Base-by-base conservation (phyloP, 30 jellyfish, hydroid and myxozoan genomes). In the Turritopsis rubra region DNA sequence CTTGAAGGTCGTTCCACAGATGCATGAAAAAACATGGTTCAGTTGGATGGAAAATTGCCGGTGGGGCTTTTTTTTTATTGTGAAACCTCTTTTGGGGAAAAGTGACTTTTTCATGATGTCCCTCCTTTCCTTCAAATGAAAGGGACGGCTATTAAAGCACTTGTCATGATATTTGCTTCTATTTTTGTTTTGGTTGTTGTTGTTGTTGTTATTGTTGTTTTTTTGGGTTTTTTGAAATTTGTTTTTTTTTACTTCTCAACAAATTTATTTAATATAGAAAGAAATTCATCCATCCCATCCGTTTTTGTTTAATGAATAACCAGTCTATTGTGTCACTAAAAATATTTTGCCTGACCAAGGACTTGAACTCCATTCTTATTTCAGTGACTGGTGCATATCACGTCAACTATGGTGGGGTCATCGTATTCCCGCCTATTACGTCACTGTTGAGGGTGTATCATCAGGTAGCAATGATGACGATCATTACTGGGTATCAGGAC, bases 341-440 rank as follows among this genome's bases (percentile, higher is more conserved):
- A n/a, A n/a, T n/a, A n/a, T n/a, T n/a, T n/a, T n/a, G n/a, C n/a
- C n/a, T n/a, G n/a, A n/a, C n/a, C n/a, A n/a, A n/a, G n/a, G 9
- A 41, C 60, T 41, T 41, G 60, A 41, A 41, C 5, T 5, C 60
- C 60, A 41, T 22, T 80, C 13, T 16, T 17, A 22, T 54, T 27
- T 0, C 83, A 91, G 97, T 20, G 99, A 95, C 53, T 95, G 99
- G 99, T 95, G 99, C 75, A 95, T 95, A 1, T 95, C 99, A 19
- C 88, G 99, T 25, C 99, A 95, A 77, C 86, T 95, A n/a, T 95
- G 99, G 99, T 95, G 99, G 99, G 99, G 99, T 21, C 99, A 95
- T 83, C 96, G 99, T 22, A 90, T 95, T 16, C 99, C 99, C 7
- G 99, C 99, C 1, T 95, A 95, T 54, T 86, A 78, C 82, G 97